Conservation (phyloP, 1,140 invertebrate species). For the Saccostrea cuccullata region DNA sequence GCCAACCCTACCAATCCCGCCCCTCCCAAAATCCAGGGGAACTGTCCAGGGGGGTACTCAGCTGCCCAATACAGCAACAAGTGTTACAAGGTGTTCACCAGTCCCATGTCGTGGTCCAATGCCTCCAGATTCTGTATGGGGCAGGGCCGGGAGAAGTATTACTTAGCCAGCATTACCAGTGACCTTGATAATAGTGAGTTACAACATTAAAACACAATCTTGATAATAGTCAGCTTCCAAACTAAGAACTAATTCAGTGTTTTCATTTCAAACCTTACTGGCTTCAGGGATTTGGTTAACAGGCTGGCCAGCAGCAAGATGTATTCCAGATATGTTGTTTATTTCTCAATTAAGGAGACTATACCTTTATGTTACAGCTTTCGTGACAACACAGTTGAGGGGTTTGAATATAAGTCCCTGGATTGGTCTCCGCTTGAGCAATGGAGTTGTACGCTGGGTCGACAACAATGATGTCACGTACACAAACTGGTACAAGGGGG, state of each 20-base stretch:
- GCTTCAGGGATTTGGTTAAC: too few relatives aligned
- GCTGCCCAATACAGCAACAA: constrained; percentile 53
- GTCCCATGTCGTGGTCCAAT: constrained; percentile 45
- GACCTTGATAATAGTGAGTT: constrained; percentile 54
- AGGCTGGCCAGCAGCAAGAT: too few relatives aligned
- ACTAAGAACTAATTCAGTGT: too few relatives aligned
- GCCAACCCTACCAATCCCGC: constrained; percentile 38
- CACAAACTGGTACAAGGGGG: constrained; percentile 66
- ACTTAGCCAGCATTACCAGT: constrained; percentile 56
- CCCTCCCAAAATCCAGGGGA: constrained; percentile 54
- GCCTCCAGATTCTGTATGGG: constrained; percentile 47
- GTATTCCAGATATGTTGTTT: too few relatives aligned
- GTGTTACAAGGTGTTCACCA: constrained; percentile 55
- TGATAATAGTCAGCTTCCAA: too few relatives aligned
- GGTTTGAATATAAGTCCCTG: constrained; percentile 53
- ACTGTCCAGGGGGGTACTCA: constrained; percentile 64
- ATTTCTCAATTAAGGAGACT: too few relatives aligned
- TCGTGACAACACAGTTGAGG: constrained; percentile 62
- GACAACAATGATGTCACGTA: constrained; percentile 63
- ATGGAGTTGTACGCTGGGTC: constrained; percentile 56
- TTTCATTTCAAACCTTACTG: too few relatives aligned
- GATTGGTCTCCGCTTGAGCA: constrained; percentile 62
- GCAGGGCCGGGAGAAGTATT: constrained; percentile 44
- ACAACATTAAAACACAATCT: too few relatives aligned
- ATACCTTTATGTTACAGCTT: constrained; percentile 53